These are phyloP conservation scores for Chrysogorgia sp. DNA, from an alignment of 92 coral and sea anemone species.

Conservation along the genomic window DNA sequence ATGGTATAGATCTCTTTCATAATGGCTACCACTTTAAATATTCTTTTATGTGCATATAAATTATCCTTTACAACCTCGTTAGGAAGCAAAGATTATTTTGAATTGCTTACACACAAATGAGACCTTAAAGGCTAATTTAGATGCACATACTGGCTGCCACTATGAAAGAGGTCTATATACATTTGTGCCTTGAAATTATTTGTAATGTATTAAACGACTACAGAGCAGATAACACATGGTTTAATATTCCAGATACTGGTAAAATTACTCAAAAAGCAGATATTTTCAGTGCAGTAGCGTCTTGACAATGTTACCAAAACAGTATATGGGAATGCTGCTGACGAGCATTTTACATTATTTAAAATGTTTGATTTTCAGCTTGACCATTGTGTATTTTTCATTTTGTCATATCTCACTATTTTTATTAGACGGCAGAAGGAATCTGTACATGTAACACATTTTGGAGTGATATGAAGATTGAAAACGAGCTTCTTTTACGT, in stretches of 20 bases:
- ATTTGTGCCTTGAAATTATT: neutral
- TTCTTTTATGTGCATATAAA: no score
- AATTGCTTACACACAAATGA: no score
- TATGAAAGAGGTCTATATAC: no score
- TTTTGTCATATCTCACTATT: neutral
- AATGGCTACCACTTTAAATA: conserved; percentile 3
- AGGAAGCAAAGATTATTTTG: no score
- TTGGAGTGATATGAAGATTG: conserved; percentile 56
- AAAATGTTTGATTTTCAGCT: neutral
- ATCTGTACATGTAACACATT: conserved; percentile 66
- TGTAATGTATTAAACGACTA: neutral
- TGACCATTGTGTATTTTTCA: neutral
- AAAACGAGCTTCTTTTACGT: conserved; percentile 68
- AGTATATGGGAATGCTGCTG: no score
- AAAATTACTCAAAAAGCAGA: no score
- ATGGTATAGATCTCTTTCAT: neutral
- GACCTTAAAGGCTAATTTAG: no score
- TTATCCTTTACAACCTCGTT: no score
- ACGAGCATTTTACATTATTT: neutral
- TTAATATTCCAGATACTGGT: neutral
- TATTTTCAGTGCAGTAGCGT: no score
- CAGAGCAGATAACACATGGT: neutral
- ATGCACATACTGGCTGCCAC: neutral
- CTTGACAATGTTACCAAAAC: no score
- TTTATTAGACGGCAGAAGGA: conserved; percentile 76